phyloP scores from a whole-genome alignment of 2,888 invertebrate genomes.

The Schizaphis graminum region DNA sequence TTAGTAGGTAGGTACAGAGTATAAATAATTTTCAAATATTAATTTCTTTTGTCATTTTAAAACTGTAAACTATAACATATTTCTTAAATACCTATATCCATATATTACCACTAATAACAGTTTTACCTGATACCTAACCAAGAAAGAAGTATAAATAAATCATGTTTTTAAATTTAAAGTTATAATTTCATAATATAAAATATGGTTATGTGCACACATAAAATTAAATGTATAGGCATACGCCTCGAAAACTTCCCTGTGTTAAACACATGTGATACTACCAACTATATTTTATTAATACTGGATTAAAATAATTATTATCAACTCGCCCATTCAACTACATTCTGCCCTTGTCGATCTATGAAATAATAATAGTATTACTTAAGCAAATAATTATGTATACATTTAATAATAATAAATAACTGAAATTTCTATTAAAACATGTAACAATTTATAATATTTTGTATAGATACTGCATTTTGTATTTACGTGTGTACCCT shows the following conservation, averaged over 20 bases:
- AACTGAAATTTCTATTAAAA: conserved; percentile 20
- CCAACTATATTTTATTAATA: conserved; percentile 5
- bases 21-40: not conserved
- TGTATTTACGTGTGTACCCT: not conserved
- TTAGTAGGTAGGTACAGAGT: not conserved
- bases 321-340: not conserved
- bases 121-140: not conserved
- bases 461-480: not conserved
- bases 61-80: not conserved
- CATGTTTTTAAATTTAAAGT: not conserved
- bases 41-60: not conserved
- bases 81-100: not conserved
- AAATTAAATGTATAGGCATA: not conserved
- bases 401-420: not conserved
- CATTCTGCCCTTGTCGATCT: not conserved
- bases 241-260: not conserved
- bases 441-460: not conserved
- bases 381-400: not conserved
- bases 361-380: not conserved
- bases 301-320: conserved; percentile 20
- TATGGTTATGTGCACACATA: not conserved
- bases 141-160: not conserved
- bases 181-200: not conserved
- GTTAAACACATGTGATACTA: not conserved
- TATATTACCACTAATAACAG: not conserved